Conservation (phyloP, 2,113 vertebrate genomes). For the Lepidothrix coronata region DNA sequence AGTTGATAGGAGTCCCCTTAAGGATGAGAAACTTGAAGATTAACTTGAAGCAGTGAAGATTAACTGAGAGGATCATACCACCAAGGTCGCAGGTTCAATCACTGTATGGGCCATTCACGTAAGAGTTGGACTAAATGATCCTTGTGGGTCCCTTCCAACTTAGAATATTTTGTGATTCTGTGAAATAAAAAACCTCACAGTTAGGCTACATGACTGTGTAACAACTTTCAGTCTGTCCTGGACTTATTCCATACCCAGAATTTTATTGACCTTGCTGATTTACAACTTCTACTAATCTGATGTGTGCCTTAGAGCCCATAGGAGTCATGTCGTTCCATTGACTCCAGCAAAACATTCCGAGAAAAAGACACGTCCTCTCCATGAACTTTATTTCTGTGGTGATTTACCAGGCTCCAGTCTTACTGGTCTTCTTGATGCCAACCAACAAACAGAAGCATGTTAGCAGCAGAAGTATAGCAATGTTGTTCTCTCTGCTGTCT, state of each 20-base stretch:
- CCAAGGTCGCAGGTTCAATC: background rate
- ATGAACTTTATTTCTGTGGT: background rate
- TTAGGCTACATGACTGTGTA: background rate
- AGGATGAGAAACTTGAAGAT: background rate
- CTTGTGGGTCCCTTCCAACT: background rate
- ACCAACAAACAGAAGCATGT: background rate
- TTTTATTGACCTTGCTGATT: background rate
- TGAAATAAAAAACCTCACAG: background rate
- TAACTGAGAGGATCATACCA: background rate
- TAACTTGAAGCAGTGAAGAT: background rate
- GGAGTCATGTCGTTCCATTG: background rate
- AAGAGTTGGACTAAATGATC: background rate
- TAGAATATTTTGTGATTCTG: background rate
- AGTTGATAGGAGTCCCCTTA: background rate
- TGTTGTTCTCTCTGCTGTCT: background rate
- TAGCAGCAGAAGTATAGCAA: background rate
- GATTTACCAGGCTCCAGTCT: background rate
- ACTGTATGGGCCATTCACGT: background rate
- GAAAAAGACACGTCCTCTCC: background rate
- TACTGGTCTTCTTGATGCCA: background rate
- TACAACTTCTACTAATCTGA: background rate
- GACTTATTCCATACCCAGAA: background rate
- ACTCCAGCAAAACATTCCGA: background rate
- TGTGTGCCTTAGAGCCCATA: background rate
- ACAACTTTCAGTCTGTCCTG: background rate